Evolutionary conservation across 2,113 vertebrate genomes (phyloP).

Genomic region (Xerus inauris): DNA sequence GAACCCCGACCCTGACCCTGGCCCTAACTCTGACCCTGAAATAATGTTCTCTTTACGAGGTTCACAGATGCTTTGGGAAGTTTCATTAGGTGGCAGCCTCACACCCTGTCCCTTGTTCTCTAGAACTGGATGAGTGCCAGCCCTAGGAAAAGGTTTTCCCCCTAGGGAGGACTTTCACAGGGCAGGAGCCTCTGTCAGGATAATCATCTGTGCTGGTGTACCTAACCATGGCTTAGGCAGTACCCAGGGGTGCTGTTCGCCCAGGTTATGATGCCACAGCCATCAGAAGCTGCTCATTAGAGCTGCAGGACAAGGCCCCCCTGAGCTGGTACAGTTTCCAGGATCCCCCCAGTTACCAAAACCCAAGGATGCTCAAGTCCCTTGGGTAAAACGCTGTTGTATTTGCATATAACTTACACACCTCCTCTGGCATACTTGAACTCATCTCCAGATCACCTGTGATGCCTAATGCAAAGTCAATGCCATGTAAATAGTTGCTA

Average conservation of each 20-base stretch:
- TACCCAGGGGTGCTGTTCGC: neutral
- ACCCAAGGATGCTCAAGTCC: neutral
- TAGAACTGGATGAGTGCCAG: neutral
- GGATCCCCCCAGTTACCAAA: neutral
- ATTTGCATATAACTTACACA: neutral
- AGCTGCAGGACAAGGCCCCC: rapidly evolving
- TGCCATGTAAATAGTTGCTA: no score
- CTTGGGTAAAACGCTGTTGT: no score
- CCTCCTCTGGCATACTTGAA: neutral
- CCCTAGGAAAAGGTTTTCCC: neutral
- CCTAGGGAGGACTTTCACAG: neutral
- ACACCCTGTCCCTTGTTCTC: neutral
- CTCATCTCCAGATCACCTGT: neutral
- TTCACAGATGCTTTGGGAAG: neutral
- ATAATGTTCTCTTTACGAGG: neutral
- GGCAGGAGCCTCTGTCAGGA: neutral
- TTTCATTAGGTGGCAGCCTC: neutral
- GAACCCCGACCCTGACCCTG: slow-evolving; percentile 24
- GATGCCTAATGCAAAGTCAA: neutral
- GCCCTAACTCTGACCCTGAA: neutral
- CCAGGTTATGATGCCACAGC: neutral
- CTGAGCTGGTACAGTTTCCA: neutral
- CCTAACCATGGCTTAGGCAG: neutral
- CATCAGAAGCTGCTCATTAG: neutral
- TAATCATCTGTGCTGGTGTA: neutral